Conservation (phyloP, 1,140 invertebrate genomes). For the Centruroides vittatus region DNA sequence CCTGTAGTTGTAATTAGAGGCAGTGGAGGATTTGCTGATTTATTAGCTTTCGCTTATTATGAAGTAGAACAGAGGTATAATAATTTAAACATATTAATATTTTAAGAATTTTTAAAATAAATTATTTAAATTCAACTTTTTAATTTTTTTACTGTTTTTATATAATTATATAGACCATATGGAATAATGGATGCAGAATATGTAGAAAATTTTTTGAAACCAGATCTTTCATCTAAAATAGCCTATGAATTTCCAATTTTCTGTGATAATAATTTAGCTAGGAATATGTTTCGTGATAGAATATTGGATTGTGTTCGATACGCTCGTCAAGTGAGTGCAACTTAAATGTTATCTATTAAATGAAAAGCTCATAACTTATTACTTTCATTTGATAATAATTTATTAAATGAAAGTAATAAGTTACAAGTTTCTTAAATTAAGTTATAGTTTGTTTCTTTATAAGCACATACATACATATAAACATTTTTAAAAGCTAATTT, state of each 20-base stretch:
- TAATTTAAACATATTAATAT: too few species aligned
- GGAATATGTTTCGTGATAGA: constrained; percentile 25
- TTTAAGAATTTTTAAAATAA: neutral
- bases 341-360: too few species aligned
- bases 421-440: too few species aligned
- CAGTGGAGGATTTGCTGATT: constrained; percentile 29
- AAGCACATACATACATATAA: too few species aligned
- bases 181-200: constrained; percentile 24
- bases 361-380: too few species aligned
- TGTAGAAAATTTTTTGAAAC: constrained; percentile 28
- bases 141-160: neutral
- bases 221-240: constrained; percentile 29
- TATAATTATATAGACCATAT: constrained; percentile 5
- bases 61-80: constrained; percentile 28
- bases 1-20: constrained; percentile 30
- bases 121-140: too few species aligned
- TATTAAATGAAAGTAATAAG: too few species aligned
- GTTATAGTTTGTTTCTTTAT: too few species aligned
- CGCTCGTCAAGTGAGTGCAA: constrained; percentile 18
- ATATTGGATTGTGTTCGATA: constrained; percentile 28
- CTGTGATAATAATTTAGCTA: constrained; percentile 18
- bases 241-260: constrained; percentile 23
- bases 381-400: too few species aligned
- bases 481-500: too few species aligned
- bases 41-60: constrained; percentile 28